Evolutionary conservation across 2,113 vertebrate genomes (phyloP).

Genomic region (Blennius ocellaris): DNA sequence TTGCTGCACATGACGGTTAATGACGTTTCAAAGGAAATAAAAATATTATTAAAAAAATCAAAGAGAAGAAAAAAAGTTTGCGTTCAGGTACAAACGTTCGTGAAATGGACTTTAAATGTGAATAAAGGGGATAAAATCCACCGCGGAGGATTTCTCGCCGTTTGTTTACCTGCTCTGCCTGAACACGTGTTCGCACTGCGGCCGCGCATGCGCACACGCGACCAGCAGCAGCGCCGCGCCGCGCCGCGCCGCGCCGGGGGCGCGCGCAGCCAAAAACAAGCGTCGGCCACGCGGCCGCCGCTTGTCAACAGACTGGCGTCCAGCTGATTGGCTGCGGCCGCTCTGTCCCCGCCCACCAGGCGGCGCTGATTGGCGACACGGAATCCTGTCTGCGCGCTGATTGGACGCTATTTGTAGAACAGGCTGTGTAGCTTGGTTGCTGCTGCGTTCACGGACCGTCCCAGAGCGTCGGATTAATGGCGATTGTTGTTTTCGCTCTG

Average conservation of each 20-base stretch:
- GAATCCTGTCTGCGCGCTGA: conserved; percentile 8
- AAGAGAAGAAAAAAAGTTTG: no score
- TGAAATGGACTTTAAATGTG: no score
- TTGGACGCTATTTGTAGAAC: conserved; percentile 75
- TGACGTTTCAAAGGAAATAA: no score
- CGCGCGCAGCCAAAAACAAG: conserved; percentile 77
- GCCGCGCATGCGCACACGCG: conserved; percentile 56
- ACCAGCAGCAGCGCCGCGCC: no score
- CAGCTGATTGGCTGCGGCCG: conserved; percentile 57
- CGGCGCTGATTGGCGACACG: conserved; percentile 47
- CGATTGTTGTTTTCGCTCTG: background rate
- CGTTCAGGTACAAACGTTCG: no score
- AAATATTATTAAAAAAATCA: no score
- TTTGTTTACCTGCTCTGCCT: conserved; percentile 75
- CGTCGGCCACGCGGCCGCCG: conserved; percentile 50
- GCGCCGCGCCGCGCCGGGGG: conserved; percentile 39
- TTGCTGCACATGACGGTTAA: no score
- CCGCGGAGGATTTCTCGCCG: background rate
- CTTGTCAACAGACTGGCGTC: background rate
- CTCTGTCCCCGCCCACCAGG: conserved; percentile 10
- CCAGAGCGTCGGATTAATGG: background rate
- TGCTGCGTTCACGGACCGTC: conserved; percentile 50
- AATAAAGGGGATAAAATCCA: no score
- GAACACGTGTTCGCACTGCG: conserved; percentile 74
- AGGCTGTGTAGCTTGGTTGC: conserved; percentile 65